Evolutionary conservation across 2,113 vertebrate species (phyloP).

Genomic region (Sturnus vulgaris): DNA sequence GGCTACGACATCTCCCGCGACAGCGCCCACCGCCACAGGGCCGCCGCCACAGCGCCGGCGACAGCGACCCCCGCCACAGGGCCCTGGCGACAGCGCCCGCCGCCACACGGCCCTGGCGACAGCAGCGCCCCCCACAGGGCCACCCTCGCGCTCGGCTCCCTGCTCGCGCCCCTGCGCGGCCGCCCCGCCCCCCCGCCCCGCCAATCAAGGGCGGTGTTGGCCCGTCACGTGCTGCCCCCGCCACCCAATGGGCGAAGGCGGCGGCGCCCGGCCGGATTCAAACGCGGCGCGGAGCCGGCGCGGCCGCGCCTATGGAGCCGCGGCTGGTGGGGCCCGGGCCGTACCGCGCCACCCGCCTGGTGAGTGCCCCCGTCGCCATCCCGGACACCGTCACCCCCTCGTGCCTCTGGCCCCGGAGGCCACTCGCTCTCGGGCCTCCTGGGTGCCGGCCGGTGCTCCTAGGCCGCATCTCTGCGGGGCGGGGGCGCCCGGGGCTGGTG

Average conservation of each 20-base stretch:
- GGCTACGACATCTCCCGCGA: no score
- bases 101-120: no score
- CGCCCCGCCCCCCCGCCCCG: no score
- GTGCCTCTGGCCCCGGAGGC: rapidly evolving
- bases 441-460: rapidly evolving
- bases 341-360: constrained; percentile 83
- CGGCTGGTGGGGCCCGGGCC: constrained; percentile 80
- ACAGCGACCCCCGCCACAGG: no score
- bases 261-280: constrained; percentile 23
- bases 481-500: rapidly evolving
- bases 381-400: no score
- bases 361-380: constrained; percentile 41
- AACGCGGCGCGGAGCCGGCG: constrained; percentile 16
- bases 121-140: no score
- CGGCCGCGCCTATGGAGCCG: constrained; percentile 66
- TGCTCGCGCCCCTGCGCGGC: no score
- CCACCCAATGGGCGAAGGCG: constrained; percentile 45
- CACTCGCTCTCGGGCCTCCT: rapidly evolving
- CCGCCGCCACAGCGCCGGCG: no score
- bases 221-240: neutral
- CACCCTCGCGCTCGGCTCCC: no score
- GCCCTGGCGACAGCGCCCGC: no score
- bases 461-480: rapidly evolving
- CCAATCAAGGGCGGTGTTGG: rapidly evolving
- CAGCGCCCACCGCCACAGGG: no score